phyloP scores from a whole-genome alignment of 2,113 vertebrate genomes.

The Cheilinus undulatus region DNA sequence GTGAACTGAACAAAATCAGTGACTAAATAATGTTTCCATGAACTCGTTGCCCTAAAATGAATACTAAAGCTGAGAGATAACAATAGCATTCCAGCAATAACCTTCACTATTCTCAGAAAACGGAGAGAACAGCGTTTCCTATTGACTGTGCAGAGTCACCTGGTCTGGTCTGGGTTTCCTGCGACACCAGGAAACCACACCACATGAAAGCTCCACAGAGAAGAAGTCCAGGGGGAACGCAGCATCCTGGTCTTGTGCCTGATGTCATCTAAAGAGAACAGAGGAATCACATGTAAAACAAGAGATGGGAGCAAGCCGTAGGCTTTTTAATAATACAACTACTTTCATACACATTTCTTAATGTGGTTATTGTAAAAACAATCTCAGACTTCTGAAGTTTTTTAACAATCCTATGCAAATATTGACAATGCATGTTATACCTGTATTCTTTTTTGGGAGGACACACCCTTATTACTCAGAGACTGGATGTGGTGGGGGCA shows the following conservation, averaged over 20 bases:
- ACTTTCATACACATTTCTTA: neutral
- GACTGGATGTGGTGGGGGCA: too few species aligned
- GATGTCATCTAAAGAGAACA: slow-evolving; percentile 26
- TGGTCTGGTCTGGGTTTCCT: slow-evolving; percentile 49
- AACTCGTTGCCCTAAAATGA: neutral
- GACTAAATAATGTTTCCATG: slow-evolving; percentile 19
- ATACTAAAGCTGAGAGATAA: too few species aligned
- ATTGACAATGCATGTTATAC: too few species aligned
- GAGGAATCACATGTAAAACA: slow-evolving; percentile 66
- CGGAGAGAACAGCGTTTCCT: slow-evolving; percentile 57
- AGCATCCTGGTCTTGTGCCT: slow-evolving; percentile 61
- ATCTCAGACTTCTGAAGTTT: too few species aligned
- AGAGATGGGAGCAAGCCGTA: slow-evolving; percentile 3
- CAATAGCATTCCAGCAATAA: neutral
- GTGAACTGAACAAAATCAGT: slow-evolving; percentile 10
- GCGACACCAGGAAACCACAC: slow-evolving; percentile 55
- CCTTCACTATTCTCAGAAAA: slow-evolving; percentile 39
- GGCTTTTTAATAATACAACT: slow-evolving; percentile 3
- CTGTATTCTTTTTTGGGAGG: too few species aligned
- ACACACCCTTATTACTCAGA: too few species aligned
- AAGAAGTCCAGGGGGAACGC: slow-evolving; percentile 30
- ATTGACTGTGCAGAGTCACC: slow-evolving; percentile 71
- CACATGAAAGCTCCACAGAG: slow-evolving; percentile 25
- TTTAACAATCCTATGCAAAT: too few species aligned
- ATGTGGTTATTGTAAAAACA: neutral